Base-by-base conservation (phyloP, 1,140 invertebrate species). In the Drosophila subobscura region DNA sequence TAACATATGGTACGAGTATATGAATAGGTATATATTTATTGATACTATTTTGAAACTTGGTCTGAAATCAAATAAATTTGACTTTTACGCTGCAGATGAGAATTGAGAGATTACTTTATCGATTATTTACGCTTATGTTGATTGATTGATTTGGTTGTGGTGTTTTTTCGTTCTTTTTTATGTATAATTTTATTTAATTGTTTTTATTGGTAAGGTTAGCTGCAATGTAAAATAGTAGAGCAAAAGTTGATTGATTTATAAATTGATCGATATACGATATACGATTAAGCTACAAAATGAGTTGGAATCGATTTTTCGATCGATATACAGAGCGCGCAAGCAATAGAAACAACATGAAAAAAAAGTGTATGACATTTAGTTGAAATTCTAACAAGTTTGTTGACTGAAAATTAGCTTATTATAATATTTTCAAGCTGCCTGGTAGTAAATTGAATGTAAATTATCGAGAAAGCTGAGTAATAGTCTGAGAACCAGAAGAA, bases 41-140 rank as follows among this genome's bases (percentile, higher is more conserved):
- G 29, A 29, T 55, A 63, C 58, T 61, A 49, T 78, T 83, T 79
- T 47, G 20, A 79, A 88, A 88, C 83, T 86, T 86, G 83, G 83
- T 83, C 83, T 86, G 83, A 88, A 88, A 88, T 88, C 83, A 88
- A 88, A 88, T 88, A 83, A 83, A 88, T 86, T 83, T 81, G 47
- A 72, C 16, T 73, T 85, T 75, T 81, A 77, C 81, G 70, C 77
- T 79, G 70, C 68, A 22, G 53, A 67, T 52, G 68, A 33, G 29
- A 71, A 41, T 61, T 72, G 51, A 72, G 37, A 33, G 40, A 72
- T 72, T 63, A 72, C 57, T 50, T 44, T 27, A 60, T 55, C 61
- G 58, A 61, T 73, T 73, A 64, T 64, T 68, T 55, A 64, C 65
- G 44, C 23, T 68, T 63, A 61, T 61, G 45, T 61, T 71, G 49